Evolutionary conservation across 2,797 vertebrate species (phyloP).

Genomic region (Chiloscyllium punctatum): DNA sequence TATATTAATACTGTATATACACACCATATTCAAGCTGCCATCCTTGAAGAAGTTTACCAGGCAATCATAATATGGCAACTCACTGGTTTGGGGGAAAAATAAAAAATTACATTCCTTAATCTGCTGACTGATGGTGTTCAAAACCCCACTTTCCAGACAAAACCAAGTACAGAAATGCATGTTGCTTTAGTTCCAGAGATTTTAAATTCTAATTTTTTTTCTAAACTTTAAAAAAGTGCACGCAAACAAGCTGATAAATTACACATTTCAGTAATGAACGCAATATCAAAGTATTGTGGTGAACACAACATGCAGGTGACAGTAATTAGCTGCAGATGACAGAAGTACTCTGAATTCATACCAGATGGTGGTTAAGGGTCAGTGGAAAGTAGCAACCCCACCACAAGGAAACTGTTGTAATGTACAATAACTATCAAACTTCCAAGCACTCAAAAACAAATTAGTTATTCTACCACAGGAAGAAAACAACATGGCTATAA

Average conservation of each 20-base stretch:
- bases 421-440: conserved; percentile 46
- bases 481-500: conserved; percentile 46
- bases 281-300: conserved; percentile 58
- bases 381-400: conserved; percentile 54
- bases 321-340: conserved; percentile 85
- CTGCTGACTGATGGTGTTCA: neutral
- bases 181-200: neutral
- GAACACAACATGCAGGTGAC: conserved; percentile 75
- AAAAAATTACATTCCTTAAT: conserved; percentile 3
- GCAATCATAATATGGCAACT: neutral
- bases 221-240: conserved; percentile 21
- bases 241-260: conserved; percentile 51
- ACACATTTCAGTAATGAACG: conserved; percentile 48
- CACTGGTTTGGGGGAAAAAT: neutral
- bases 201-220: neutral
- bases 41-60: conserved; percentile 54
- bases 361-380: conserved; percentile 81
- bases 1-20: conserved; percentile 61
- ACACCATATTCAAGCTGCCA: conserved; percentile 52
- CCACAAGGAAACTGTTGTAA: conserved; percentile 50
- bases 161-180: neutral
- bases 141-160: neutral
- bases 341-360: conserved; percentile 68
- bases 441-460: conserved; percentile 47
- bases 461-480: conserved; percentile 49